phyloP scores from a whole-genome alignment of 2,797 vertebrate species.

The Silurus lanzhouensis region DNA sequence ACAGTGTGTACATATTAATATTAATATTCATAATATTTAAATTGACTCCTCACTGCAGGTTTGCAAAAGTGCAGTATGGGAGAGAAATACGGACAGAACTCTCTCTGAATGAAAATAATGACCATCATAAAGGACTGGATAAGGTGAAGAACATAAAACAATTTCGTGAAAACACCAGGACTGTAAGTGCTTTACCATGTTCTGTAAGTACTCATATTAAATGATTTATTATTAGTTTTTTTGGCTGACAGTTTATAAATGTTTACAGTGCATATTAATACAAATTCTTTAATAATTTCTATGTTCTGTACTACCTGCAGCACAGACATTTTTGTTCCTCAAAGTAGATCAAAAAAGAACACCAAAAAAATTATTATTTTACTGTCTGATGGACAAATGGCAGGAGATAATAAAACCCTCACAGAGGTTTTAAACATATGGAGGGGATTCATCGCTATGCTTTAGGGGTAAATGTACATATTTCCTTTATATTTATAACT shows the following conservation, averaged over 20 bases:
- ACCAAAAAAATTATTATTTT: conserved; percentile 77
- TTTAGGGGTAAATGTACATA: conserved; percentile 71
- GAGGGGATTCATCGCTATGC: conserved; percentile 70
- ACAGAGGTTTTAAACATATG: conserved; percentile 70
- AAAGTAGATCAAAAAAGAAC: conserved; percentile 66
- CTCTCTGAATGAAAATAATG: conserved; percentile 65
- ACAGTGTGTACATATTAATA: no score
- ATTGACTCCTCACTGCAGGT: conserved; percentile 69
- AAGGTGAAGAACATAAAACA: conserved; percentile 71
- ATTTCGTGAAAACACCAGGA: conserved; percentile 63
- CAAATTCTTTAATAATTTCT: background rate
- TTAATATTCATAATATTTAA: no score
- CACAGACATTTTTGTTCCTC: conserved; percentile 71
- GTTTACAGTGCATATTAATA: background rate
- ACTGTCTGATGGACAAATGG: conserved; percentile 77
- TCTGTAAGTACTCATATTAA: conserved; percentile 67
- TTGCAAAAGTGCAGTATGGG: conserved; percentile 80
- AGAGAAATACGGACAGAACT: conserved; percentile 71
- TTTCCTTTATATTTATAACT: background rate
- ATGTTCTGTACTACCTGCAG: conserved; percentile 58
- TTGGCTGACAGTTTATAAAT: background rate
- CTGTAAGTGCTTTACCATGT: conserved; percentile 80
- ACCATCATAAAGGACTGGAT: conserved; percentile 55
- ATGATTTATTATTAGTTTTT: background rate
- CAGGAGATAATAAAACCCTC: conserved; percentile 64